Base-by-base conservation (phyloP, 2,797 vertebrate species). In the Lophius americanus region DNA sequence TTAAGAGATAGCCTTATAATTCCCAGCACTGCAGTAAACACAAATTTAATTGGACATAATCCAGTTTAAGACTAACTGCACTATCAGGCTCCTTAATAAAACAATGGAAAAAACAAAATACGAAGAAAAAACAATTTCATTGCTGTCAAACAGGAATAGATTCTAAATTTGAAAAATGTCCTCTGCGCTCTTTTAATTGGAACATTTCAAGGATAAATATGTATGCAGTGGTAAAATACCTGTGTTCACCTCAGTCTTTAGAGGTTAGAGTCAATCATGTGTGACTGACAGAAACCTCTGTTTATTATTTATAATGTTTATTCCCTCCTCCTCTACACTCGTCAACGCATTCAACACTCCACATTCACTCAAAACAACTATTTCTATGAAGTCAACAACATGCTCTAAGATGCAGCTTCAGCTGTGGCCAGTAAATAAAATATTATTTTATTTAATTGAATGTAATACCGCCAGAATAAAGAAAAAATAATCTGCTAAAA, bases 211-310 rank as follows among this genome's bases (percentile, higher is more conserved):
- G 56, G 63, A 64, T 9, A 5, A 56, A 76, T 93, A 93, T 94
- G 94, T 95, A 95, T 94, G 94, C 94, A 95, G 94, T 75, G 91
- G 89, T 93, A 94, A 94, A 92, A 3, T 44, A 44, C 47, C 65
- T 60, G 12, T 11, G 43, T 44, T 44, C 43, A 11, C 43, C 10
- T 44, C 12, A 11, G 10, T 44, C 43, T 44, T 44, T 44, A 44
- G 12, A 44, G 43, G 43, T 44, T 44, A 11, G 43, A 11, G 10
- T 44, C 43, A 44, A 44, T 44, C 43, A 44, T 44, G 43, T 12
- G 43, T 44, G 12, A 44, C 11, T 44, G 43, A 44, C 42, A 44
- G 10, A 9, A 44, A 4, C 42, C 42, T 44, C 41, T 42, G 9
- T 44, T 44, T 44, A 44, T 2, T 44, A 23, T 23, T 23, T 23